Percentiles rank a stretch among this genome's conserved stretches.
These are phyloP conservation scores for Limulus polyphemus DNA, from an alignment of 2,888 invertebrate species.

Conservation along the genomic window DNA sequence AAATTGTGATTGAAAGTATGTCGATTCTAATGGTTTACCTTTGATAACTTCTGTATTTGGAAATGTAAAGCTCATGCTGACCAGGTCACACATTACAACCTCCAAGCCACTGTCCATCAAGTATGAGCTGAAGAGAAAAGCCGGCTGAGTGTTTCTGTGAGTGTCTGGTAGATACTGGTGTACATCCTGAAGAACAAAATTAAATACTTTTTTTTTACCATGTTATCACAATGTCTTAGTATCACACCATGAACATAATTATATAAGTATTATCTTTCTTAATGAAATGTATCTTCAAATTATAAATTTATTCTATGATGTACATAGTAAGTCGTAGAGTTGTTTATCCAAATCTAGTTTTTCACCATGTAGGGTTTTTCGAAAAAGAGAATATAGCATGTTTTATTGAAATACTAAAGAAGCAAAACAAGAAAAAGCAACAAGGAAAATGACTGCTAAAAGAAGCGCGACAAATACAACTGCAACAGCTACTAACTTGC, in stretches of 20 bases:
- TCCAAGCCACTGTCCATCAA: slow-evolving; percentile 50
- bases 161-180: slow-evolving; percentile 54
- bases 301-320: no score
- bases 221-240: no score
- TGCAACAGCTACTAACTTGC: slow-evolving; percentile 36
- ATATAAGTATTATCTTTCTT: no score
- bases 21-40: slow-evolving; percentile 40
- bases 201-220: no score
- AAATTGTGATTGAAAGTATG: background rate
- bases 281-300: no score
- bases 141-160: slow-evolving; percentile 49
- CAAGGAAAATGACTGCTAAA: background rate
- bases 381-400: slow-evolving; percentile 7
- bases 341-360: no score
- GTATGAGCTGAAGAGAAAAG: slow-evolving; percentile 44
- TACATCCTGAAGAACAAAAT: slow-evolving; percentile 41
- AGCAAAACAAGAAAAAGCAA: background rate
- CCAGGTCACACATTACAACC: slow-evolving; percentile 46
- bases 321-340: no score
- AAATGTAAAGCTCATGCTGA: slow-evolving; percentile 47
- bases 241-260: no score
- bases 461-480: background rate
- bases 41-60: slow-evolving; percentile 45
- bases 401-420: slow-evolving; percentile 3
- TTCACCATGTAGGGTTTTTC: no score